These are phyloP conservation scores for Choristoneura fumiferana DNA, from an alignment of 1,140 invertebrate species.

Conservation along the genomic window DNA sequence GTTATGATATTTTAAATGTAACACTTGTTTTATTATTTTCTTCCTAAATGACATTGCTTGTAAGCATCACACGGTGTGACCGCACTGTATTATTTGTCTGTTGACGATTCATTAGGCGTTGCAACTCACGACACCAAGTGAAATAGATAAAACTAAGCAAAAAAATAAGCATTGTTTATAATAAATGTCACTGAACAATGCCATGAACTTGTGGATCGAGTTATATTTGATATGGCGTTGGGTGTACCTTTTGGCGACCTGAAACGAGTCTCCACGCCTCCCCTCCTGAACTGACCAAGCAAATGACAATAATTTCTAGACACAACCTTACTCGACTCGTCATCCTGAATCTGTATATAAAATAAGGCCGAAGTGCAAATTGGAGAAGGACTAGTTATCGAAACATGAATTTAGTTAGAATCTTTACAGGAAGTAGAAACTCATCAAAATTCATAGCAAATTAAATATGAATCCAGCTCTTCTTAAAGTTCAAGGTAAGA, in stretches of 20 bases:
- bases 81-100: conserved; percentile 60
- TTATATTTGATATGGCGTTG: conserved; percentile 8
- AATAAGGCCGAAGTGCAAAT: conserved; percentile 38
- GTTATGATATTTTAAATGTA: conserved; percentile 62
- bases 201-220: conserved; percentile 19
- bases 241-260: not conserved
- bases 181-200: conserved; percentile 31
- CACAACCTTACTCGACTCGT: conserved; percentile 57
- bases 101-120: conserved; percentile 45
- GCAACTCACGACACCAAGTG: conserved; percentile 39
- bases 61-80: conserved; percentile 69
- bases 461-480: no score
- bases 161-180: conserved; percentile 42
- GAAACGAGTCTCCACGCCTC: conserved; percentile 32
- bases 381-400: conserved; percentile 15
- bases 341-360: conserved; percentile 50
- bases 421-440: no score
- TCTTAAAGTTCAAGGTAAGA: not conserved
- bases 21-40: conserved; percentile 51
- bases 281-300: conserved; percentile 64
- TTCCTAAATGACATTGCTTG: conserved; percentile 62
- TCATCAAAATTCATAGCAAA: conserved; percentile 19
- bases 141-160: conserved; percentile 46
- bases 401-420: no score
- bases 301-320: conserved; percentile 74